Evolutionary conservation across 2,797 vertebrate genomes (phyloP), one percentile per base, ranked within the genome.

Genomic region (Craterocephalus amniculus): DNA sequence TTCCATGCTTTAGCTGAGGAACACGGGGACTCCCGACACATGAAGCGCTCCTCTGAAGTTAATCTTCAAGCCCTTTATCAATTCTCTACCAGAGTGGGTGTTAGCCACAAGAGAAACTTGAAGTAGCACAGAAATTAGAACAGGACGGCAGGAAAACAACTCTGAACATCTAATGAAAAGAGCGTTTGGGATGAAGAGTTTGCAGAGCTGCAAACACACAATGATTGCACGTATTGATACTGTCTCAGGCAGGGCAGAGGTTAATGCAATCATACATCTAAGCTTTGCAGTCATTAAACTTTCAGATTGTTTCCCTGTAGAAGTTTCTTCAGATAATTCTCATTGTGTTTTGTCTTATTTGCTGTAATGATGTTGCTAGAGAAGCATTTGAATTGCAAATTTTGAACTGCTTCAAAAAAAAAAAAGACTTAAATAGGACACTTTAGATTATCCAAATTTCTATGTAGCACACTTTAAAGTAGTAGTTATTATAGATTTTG

Each of bases 21-120:
- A 78, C 38, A 4, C 10, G 0, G 62, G 58, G 59, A 57, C 74
- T 54, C 67, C 45, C 56, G 20, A 66, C 68, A 67, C 70, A 59
- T 7, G 27, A 4, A 0, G 27, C 12, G 16, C 9, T 0, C 68
- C 81, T 84, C 68, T 85, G 65, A 74, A 88, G 70, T 78, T 85
- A 90, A 88, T 89, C 87, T 78, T 67, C 34, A 26, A 63, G 65
- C 58, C 14, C 5, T 74, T 83, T 83, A 85, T 86, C 85, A 72
- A 51, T 79, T 63, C 62, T 76, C 32, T 52, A 12, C 60, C 78
- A 70, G 67, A 55, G 73, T 79, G 78, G 49, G 76, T 70, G 77
- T 81, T n/a, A 55, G 52, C 43, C 74, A n/a, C 74, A 32, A 32
- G 80, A 80, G 66, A 73, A 72, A 73, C 57, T 64, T 63, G 59